A percentile compares a stretch with the other conserved stretches of the same genome.
phyloP scores from a whole-genome alignment of 1,140 invertebrate species.

The Brachionus sp. region DNA sequence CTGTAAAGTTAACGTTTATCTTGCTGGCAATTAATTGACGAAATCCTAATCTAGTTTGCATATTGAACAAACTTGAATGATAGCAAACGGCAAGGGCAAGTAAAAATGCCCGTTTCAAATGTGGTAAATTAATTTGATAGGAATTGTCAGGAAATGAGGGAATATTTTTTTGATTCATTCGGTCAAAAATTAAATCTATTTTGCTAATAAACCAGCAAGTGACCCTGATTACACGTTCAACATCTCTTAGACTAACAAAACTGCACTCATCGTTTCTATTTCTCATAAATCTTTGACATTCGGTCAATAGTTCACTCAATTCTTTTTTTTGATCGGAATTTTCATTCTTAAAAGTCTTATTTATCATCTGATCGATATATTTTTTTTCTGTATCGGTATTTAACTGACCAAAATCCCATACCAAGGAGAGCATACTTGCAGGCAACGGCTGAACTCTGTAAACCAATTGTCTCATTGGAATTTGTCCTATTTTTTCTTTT shows the following conservation, averaged over 20 bases:
- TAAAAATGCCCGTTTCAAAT: slow-evolving; percentile 49
- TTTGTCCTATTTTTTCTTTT: slow-evolving; percentile 48
- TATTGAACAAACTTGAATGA: slow-evolving; percentile 49
- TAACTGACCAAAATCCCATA: slow-evolving; percentile 57
- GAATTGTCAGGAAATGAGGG: neutral
- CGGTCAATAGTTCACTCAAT: slow-evolving; percentile 49
- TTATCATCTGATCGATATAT: slow-evolving; percentile 51
- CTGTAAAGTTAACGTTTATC: slow-evolving; percentile 47
- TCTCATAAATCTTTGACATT: slow-evolving; percentile 55
- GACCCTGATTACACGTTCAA: slow-evolving; percentile 50
- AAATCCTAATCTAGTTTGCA: neutral
- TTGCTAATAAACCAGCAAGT: slow-evolving; percentile 47
- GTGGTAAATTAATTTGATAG: neutral
- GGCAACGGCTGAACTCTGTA: slow-evolving; percentile 54
- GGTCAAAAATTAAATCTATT: neutral
- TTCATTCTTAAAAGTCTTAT: neutral
- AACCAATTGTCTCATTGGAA: slow-evolving; percentile 55
- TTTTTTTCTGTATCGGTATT: slow-evolving; percentile 50
- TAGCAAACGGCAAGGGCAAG: slow-evolving; percentile 54
- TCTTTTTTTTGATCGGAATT: neutral
- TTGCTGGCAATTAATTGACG: slow-evolving; percentile 29
- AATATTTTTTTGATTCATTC: slow-evolving; percentile 3
- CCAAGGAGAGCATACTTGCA: slow-evolving; percentile 52
- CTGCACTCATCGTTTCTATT: slow-evolving; percentile 54
- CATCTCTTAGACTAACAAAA: slow-evolving; percentile 57